Percentiles rank a stretch among this genome's conserved stretches.
Conservation (phyloP, 2,797 vertebrate genomes). For the Notolabrus celidotus region DNA sequence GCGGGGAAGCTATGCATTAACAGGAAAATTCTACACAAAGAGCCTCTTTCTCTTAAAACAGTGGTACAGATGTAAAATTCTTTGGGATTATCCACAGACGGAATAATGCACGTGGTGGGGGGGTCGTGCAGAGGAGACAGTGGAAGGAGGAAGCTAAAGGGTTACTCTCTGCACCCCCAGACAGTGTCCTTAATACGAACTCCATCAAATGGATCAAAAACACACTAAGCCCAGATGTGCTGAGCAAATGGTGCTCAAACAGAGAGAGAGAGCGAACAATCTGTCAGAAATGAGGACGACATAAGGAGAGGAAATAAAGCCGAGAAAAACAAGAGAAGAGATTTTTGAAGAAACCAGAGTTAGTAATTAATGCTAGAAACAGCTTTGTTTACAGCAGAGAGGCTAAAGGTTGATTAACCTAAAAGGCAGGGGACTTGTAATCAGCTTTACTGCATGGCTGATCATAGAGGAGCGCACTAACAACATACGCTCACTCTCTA, state of each 20-base stretch:
- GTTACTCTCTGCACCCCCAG: conserved; percentile 36
- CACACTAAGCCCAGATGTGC: conserved; percentile 55
- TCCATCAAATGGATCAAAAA: conserved; percentile 50
- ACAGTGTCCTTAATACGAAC: conserved; percentile 59
- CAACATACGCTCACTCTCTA: conserved; percentile 25
- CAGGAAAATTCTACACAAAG: not conserved
- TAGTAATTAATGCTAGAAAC: conserved; percentile 62
- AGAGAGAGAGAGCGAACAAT: conserved; percentile 43
- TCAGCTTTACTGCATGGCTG: conserved; percentile 76
- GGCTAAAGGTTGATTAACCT: conserved; percentile 61
- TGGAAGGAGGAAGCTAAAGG: conserved; percentile 22
- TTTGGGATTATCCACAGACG: conserved; percentile 60
- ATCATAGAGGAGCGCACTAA: conserved; percentile 37
- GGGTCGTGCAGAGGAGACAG: conserved; percentile 26
- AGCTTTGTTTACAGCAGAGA: conserved; percentile 62
- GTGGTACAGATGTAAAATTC: conserved; percentile 64
- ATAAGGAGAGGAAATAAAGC: conserved; percentile 36
- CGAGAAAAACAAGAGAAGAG: conserved; percentile 13
- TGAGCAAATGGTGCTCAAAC: conserved; percentile 52
- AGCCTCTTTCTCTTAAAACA: conserved; percentile 32
- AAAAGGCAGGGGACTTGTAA: conserved; percentile 69
- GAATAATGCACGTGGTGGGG: conserved; percentile 32
- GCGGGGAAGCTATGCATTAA: too few relatives aligned
- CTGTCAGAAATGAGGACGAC: conserved; percentile 51
- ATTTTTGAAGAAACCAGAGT: conserved; percentile 39